Evolutionary conservation across 2,888 invertebrate species (phyloP), one percentile per base, ranked within the genome.

Genomic region (Drosophila prostipennis): DNA sequence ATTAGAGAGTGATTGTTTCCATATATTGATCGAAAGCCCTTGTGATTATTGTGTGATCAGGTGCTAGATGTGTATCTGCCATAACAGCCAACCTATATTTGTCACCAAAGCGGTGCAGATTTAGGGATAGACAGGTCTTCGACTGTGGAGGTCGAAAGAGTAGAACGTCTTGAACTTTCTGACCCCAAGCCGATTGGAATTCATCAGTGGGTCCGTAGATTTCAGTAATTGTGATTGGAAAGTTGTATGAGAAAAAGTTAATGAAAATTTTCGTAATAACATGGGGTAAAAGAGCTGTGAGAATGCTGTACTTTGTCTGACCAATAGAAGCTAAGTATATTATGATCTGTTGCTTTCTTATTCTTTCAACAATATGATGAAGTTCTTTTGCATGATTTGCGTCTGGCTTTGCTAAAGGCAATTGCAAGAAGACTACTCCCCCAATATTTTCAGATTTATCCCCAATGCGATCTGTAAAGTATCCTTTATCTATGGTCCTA

Each of bases 71-170:
- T 2, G 91, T 91, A 51, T 92, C 91, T 0, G 91, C 91, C 90
- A 92, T 92, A 3, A 92, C 87, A 4, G 91, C 91, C 53, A 92
- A 74, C 26, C 91, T 86, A 55, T 90, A 90, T 39, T 85, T 89
- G 52, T 90, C 89, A 0, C 91, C 91, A 76, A 91, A 92, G 16
- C 90, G 90, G 84, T 92, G 92, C 3, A 92, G 84, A 64, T 91
- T 92, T 39, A 92, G 60, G 0, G 92, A 92, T 0, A 92, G 71
- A 58, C 92, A 91, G 11, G 91, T 92, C 65, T 92, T 92, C 0
- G 92, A 92, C 64, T 92, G 92, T 2, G 91, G 91, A 5, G 92
- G 92, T 8, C 91, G 73, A 43, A 92, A 92, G 1, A 91, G 84
- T 6, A 92, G 53, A 0, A 92, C 89, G 83, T 92, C 91, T 32